A percentile compares a stretch with the other conserved stretches of the same genome.
Conservation (phyloP, 2,797 vertebrate species). For the Ctenosaura bakeri region DNA sequence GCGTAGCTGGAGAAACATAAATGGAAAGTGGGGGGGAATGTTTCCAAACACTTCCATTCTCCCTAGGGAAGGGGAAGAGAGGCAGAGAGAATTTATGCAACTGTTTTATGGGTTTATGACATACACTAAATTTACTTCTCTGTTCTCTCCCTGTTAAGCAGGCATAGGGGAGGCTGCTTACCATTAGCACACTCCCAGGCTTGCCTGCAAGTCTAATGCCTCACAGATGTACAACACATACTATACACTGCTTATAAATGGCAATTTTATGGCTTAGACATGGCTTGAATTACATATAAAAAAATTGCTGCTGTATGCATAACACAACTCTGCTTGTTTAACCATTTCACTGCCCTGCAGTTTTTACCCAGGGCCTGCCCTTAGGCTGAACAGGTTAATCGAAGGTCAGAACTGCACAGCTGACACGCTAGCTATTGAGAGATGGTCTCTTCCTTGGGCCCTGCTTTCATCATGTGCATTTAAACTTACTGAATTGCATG, state of each 20-base stretch:
- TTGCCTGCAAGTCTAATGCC: constrained; percentile 53
- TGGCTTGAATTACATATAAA: constrained; percentile 52
- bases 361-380: background rate
- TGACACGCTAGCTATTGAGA: background rate
- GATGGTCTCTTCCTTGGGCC: background rate
- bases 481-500: background rate
- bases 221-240: constrained; percentile 66
- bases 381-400: background rate
- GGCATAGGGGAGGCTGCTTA: constrained; percentile 53
- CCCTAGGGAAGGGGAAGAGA: background rate
- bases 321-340: constrained; percentile 45
- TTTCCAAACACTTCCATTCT: constrained; percentile 18
- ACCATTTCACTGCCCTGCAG: constrained; percentile 34
- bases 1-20: background rate
- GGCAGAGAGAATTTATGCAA: background rate
- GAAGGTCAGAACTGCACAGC: background rate
- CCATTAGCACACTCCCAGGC: constrained; percentile 5
- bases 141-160: constrained; percentile 47
- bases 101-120: constrained; percentile 29
- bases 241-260: constrained; percentile 58
- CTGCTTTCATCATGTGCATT: background rate
- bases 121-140: constrained; percentile 46
- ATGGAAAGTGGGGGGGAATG: background rate
- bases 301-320: constrained; percentile 41
- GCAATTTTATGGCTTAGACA: constrained; percentile 56